These are phyloP conservation scores for Spilarctia lutea DNA, from an alignment of 2,888 invertebrate species.

Conservation along the genomic window DNA sequence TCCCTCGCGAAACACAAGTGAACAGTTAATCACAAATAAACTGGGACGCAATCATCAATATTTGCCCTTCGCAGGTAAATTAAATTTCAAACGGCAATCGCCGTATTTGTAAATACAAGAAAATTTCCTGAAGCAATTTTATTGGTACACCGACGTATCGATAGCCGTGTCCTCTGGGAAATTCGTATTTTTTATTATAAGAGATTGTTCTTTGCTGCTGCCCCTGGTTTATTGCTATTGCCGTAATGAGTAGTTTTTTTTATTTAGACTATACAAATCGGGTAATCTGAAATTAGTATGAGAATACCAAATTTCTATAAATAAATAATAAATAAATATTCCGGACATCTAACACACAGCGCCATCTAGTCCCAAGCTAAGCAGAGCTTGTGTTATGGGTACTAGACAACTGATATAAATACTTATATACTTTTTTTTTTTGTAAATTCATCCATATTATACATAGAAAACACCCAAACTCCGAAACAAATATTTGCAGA, in stretches of 20 bases:
- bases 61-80: slow-evolving; percentile 4
- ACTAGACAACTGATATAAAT: too few species aligned
- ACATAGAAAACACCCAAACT: too few species aligned
- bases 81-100: slow-evolving; percentile 5
- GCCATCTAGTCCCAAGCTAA: too few species aligned
- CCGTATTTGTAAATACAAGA: slow-evolving; percentile 8
- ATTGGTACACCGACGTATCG: not conserved
- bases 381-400: too few species aligned
- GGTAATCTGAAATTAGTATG: too few species aligned
- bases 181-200: not conserved
- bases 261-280: not conserved
- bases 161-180: slow-evolving; percentile 7
- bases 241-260: not conserved
- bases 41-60: slow-evolving; percentile 3
- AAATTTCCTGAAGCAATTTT: slow-evolving; percentile 8
- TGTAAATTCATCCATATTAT: too few species aligned
- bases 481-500: too few species aligned
- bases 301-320: too few species aligned
- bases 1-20: not conserved
- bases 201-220: not conserved
- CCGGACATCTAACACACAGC: too few species aligned
- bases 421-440: too few species aligned
- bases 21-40: not conserved
- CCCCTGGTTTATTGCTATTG: not conserved
- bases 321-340: not conserved